These are phyloP conservation scores for Danio albolineatus DNA, from an alignment of 2,797 vertebrate genomes.

Conservation along the genomic window DNA sequence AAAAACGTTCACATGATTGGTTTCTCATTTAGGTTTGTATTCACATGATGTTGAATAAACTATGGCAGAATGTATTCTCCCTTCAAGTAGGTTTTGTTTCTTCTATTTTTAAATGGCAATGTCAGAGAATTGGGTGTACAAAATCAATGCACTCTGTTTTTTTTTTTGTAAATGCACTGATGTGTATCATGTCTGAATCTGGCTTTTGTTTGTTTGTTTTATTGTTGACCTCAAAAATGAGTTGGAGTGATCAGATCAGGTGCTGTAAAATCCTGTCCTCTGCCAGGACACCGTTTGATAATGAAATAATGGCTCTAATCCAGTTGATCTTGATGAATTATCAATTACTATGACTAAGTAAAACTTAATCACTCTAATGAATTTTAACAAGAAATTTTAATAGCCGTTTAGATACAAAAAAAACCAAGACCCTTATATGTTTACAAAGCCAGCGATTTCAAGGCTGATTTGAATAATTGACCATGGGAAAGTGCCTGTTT, in stretches of 20 bases:
- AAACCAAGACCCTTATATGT: slow-evolving; percentile 68
- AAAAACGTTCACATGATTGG: no score
- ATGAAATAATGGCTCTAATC: slow-evolving; percentile 68
- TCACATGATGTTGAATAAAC: background rate
- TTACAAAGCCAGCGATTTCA: slow-evolving; percentile 65
- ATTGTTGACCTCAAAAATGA: slow-evolving; percentile 43
- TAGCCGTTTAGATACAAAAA: slow-evolving; percentile 77
- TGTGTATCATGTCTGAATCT: slow-evolving; percentile 45
- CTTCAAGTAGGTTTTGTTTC: background rate
- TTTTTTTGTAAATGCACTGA: slow-evolving; percentile 16
- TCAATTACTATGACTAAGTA: slow-evolving; percentile 75
- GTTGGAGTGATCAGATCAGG: slow-evolving; percentile 53
- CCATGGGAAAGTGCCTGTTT: slow-evolving; percentile 64
- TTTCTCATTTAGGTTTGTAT: background rate
- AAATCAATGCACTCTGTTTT: slow-evolving; percentile 21
- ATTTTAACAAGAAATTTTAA: slow-evolving; percentile 79
- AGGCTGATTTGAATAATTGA: slow-evolving; percentile 78
- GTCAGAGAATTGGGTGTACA: slow-evolving; percentile 1
- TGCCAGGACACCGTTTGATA: slow-evolving; percentile 59
- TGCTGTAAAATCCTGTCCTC: slow-evolving; percentile 43
- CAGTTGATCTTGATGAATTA: slow-evolving; percentile 77
- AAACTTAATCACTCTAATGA: slow-evolving; percentile 79
- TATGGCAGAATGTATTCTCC: background rate
- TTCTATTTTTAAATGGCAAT: background rate
- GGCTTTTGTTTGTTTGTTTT: slow-evolving; percentile 17